Evolutionary conservation across 2,888 invertebrate genomes (phyloP).

Genomic region (Sinopyrophorus schimmeli): DNA sequence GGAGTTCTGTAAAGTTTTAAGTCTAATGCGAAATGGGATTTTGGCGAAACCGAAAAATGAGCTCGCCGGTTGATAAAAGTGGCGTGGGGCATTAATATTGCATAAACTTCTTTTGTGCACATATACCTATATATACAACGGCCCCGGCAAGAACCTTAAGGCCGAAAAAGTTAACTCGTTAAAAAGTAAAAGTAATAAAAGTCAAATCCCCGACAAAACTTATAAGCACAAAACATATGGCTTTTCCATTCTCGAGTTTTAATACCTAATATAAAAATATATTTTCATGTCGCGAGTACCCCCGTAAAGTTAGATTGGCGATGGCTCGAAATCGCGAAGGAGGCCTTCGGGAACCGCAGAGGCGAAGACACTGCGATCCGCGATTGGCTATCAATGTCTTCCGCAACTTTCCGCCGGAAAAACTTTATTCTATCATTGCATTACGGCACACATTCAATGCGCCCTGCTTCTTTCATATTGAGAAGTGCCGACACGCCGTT

Average conservation of each 20-base stretch:
- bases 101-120: slow-evolving; percentile 9
- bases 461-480: slow-evolving; percentile 25
- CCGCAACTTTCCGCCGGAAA: slow-evolving; percentile 27
- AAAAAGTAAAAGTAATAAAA: slow-evolving; percentile 28
- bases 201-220: slow-evolving; percentile 24
- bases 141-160: slow-evolving; percentile 16
- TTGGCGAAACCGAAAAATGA: not conserved
- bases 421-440: slow-evolving; percentile 40
- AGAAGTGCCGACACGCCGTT: slow-evolving; percentile 34
- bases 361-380: slow-evolving; percentile 23
- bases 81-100: slow-evolving; percentile 1
- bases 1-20: too few relatives aligned
- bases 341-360: slow-evolving; percentile 27
- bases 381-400: slow-evolving; percentile 37
- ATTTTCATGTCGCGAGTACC: slow-evolving; percentile 25
- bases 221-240: slow-evolving; percentile 24
- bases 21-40: not conserved
- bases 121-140: slow-evolving; percentile 10
- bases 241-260: slow-evolving; percentile 26
- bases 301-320: slow-evolving; percentile 30
- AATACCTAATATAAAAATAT: slow-evolving; percentile 30
- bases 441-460: slow-evolving; percentile 31
- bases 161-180: slow-evolving; percentile 24
- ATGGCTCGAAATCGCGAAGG: slow-evolving; percentile 20
- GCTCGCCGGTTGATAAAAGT: not conserved